Base-by-base conservation (phyloP, 1,140 invertebrate species). In the Lordiphosa clarofinis region DNA sequence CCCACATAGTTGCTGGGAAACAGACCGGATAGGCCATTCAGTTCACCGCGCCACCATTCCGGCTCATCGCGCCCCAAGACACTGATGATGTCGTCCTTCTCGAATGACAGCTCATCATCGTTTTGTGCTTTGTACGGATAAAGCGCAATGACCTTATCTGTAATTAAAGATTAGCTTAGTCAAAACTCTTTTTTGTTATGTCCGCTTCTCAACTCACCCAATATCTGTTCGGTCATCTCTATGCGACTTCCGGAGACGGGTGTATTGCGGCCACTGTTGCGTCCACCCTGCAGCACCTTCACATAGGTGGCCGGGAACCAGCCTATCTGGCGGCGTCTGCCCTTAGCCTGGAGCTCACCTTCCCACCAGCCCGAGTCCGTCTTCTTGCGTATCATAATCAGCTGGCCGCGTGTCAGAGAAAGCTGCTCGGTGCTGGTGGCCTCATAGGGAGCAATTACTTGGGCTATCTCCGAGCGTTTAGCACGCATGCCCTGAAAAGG, bases 221-320 rank as follows among this genome's bases (percentile, higher is more conserved):
- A 84, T 56, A 91, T 88, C 56, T 90, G 84, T 86, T 91, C 91
- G 13, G 86, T 88, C 84, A 91, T 90, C 72, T 91, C 86, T 42
- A 89, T 87, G 58, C 88, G 88, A 48, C 88, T 88, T 8, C 87
- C 88, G 3, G 88, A 89, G 0, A 95, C 92, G 0, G 94, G 94
- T 0, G 94, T 95, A 37, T 93, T 94, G 9, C 94, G 90, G 12
- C 94, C 94, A 38, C 94, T 95, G 21, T 92, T 91, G 40, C 92
- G 89, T 1, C 92, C 92, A 15, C 91, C 92, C 47, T 92, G 92
- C 35, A 95, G 82, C 46, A 96, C 92, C 91, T 98, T 99, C 0
- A 99, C 97, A 88, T 99, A 99, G 43, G 96, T 96, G 13, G 97
- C 97, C 6, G 98, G 98, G 89, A 99, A 99, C 97, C 98, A 99